Conservation (phyloP, 2,888 invertebrate species). For the Bimastos eiseni region DNA sequence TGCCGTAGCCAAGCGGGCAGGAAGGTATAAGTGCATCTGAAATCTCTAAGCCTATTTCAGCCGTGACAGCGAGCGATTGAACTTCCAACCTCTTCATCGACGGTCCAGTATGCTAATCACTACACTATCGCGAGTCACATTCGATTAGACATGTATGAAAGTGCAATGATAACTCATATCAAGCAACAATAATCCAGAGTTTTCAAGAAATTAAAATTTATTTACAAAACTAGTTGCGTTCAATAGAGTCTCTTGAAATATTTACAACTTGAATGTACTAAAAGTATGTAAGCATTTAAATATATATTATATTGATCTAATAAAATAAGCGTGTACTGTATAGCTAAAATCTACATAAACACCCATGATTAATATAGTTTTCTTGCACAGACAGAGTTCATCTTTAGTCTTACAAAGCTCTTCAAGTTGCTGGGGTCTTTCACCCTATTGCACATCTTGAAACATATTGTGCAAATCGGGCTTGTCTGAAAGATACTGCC, state of each 20-base stretch:
- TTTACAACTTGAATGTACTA: background rate
- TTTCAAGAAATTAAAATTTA: background rate
- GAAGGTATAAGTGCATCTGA: background rate
- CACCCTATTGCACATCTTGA: no score
- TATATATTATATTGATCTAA: background rate
- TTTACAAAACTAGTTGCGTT: background rate
- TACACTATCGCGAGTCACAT: background rate
- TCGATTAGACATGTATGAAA: no score
- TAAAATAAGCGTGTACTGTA: background rate
- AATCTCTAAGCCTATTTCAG: background rate
- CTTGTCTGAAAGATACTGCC: no score
- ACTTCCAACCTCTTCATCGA: background rate
- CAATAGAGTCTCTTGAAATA: background rate
- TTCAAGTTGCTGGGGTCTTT: no score
- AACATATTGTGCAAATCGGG: no score
- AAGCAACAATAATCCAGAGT: background rate
- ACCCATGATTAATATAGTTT: background rate
- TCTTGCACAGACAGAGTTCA: no score
- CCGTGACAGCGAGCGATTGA: background rate
- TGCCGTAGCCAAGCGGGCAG: background rate
- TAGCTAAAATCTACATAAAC: background rate
- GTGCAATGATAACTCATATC: no score
- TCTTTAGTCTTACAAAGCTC: no score
- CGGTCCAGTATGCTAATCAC: background rate
- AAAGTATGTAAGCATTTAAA: background rate